These are phyloP conservation scores for Dysmachus trigonus DNA, from an alignment of 2,888 invertebrate genomes.

Conservation along the genomic window DNA sequence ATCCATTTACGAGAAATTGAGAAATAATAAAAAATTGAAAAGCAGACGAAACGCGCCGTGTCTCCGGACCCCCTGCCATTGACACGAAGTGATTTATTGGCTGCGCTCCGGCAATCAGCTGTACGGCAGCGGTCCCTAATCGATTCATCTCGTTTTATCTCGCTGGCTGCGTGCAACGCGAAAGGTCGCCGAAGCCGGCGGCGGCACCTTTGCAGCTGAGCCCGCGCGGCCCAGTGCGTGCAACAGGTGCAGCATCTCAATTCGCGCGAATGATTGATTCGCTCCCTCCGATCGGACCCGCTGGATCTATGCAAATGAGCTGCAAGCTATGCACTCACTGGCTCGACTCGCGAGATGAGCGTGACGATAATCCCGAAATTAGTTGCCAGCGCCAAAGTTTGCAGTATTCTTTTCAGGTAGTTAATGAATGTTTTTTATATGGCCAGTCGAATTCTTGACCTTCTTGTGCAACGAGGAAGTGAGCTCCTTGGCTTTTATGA, in stretches of 20 bases:
- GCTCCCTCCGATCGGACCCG: background rate
- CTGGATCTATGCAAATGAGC: background rate
- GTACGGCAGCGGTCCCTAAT: constrained; percentile 9
- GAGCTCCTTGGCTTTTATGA: background rate
- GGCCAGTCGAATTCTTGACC: background rate
- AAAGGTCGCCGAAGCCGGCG: constrained; percentile 1
- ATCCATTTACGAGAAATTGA: background rate
- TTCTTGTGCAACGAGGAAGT: background rate
- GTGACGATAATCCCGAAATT: background rate
- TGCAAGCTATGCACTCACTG: background rate
- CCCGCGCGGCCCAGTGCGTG: background rate
- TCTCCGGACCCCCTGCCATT: constrained; percentile 28
- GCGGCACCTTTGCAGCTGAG: constrained; percentile 10
- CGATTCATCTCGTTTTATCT: constrained; percentile 4
- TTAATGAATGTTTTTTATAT: background rate
- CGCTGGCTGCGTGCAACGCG: background rate
- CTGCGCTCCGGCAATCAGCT: constrained; percentile 26
- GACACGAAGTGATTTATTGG: constrained; percentile 39
- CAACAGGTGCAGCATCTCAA: constrained; percentile 37
- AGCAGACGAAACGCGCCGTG: background rate
- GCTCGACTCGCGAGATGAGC: background rate
- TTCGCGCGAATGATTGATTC: constrained; percentile 19
- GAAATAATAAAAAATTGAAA: constrained; percentile 1
- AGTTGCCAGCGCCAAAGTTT: background rate
- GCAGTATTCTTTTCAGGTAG: background rate